phyloP scores from a whole-genome alignment of 2,888 invertebrate species.

The Coelopa pilipes region DNA sequence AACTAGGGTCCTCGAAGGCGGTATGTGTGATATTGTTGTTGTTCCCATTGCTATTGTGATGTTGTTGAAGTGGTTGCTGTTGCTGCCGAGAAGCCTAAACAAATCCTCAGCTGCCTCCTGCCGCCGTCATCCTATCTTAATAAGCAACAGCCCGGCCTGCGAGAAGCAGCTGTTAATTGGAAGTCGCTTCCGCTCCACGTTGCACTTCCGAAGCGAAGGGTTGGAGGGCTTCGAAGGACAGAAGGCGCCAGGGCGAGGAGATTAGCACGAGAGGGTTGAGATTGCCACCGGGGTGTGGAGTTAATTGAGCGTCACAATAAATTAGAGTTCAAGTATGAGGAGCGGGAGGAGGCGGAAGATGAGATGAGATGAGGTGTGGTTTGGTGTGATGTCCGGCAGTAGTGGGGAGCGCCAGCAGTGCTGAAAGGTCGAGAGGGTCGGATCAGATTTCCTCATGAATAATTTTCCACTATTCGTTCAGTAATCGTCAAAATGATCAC shows the following conservation, averaged over 20 bases:
- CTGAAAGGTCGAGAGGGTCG: too few species aligned
- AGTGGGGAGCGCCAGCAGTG: too few species aligned
- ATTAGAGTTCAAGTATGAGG: background rate
- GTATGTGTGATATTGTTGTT: background rate
- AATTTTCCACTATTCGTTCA: too few species aligned
- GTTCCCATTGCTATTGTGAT: background rate
- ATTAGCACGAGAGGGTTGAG: too few species aligned
- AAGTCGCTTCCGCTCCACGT: constrained; percentile 4
- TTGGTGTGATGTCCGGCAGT: too few species aligned
- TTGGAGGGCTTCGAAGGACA: background rate
- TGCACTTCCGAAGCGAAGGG: background rate
- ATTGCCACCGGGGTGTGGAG: background rate
- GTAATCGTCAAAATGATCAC: too few species aligned
- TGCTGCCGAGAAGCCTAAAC: background rate
- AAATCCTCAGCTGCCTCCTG: background rate
- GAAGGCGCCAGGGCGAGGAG: background rate
- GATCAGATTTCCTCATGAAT: too few species aligned
- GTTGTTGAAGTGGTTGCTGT: background rate
- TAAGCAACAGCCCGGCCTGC: background rate
- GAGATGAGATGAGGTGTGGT: background rate
- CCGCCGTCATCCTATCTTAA: background rate
- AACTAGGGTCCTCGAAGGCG: background rate
- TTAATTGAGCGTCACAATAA: constrained; percentile 7
- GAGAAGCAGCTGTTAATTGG: constrained; percentile 9
- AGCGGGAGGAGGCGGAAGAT: background rate